Conservation (phyloP, 1,140 invertebrate genomes). For the Diabrotica virgifera region DNA sequence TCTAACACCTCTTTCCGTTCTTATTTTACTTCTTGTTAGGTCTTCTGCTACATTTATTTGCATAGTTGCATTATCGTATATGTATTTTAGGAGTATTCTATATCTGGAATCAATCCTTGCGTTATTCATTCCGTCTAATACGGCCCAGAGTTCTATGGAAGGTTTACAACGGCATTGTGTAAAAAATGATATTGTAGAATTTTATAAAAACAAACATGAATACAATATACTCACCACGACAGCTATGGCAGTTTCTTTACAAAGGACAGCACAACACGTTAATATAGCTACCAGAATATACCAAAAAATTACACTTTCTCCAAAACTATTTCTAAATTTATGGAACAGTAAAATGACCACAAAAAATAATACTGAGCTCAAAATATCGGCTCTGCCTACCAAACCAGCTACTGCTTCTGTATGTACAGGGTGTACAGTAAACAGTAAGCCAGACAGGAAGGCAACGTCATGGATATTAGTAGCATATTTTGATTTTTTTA, state of each 20-base stretch:
- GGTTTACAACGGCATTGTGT: too few species aligned
- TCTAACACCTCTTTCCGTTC: too few species aligned
- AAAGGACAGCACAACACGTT: constrained; percentile 71
- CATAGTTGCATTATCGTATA: too few species aligned
- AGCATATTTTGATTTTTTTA: constrained; percentile 38
- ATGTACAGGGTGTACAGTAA: constrained; percentile 93
- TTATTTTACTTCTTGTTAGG: too few species aligned
- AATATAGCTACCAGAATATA: constrained; percentile 50
- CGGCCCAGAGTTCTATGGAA: too few species aligned
- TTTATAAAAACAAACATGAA: too few species aligned
- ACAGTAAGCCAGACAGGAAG: constrained; percentile 64
- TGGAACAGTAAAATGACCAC: constrained; percentile 65
- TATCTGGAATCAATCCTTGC: too few species aligned
- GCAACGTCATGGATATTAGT: constrained; percentile 33
- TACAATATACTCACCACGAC: constrained; percentile 66
- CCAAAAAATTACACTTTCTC: constrained; percentile 19
- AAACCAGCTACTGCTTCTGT: constrained; percentile 95
- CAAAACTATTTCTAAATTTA: constrained; percentile 8
- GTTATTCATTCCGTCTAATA: too few species aligned
- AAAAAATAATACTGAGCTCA: constrained; percentile 77
- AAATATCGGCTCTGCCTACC: constrained; percentile 89
- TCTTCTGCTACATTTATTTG: too few species aligned
- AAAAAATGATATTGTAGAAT: too few species aligned
- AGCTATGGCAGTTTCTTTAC: constrained; percentile 92
- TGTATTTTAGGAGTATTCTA: too few species aligned